A percentile compares a stretch with the other conserved stretches of the same genome.
These are phyloP conservation scores for Diabrotica virgifera DNA, from an alignment of 1,140 invertebrate genomes.

Conservation along the genomic window DNA sequence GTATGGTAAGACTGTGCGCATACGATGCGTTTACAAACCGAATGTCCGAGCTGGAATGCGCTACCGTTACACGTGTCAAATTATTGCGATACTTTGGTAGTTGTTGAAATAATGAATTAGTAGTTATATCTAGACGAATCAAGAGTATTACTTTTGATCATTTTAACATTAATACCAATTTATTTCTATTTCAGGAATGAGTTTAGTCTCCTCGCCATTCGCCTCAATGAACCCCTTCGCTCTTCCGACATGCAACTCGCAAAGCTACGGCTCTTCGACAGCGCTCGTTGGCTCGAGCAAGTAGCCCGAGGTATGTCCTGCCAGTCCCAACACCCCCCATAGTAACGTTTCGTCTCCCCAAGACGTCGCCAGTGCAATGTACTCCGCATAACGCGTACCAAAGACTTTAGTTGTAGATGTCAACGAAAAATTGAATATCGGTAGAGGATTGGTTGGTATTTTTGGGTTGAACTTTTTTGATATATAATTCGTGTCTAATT, in stretches of 20 bases:
- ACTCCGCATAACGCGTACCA: slow-evolving; percentile 36
- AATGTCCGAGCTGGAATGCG: no score
- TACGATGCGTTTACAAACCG: no score
- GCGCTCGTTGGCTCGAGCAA: slow-evolving; percentile 80
- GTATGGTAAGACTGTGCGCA: no score
- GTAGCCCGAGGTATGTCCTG: slow-evolving; percentile 56
- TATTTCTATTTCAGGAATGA: slow-evolving; percentile 58
- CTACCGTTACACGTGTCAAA: no score
- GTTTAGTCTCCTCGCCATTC: slow-evolving; percentile 79
- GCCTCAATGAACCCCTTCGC: slow-evolving; percentile 86
- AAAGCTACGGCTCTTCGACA: slow-evolving; percentile 71
- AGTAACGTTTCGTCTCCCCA: slow-evolving; percentile 22
- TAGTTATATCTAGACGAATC: no score
- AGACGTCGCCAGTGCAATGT: slow-evolving; percentile 37
- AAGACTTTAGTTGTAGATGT: slow-evolving; percentile 2
- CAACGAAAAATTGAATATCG: background rate
- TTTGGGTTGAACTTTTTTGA: no score
- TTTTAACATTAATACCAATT: background rate
- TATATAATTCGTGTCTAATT: no score
- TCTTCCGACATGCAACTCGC: slow-evolving; percentile 81
- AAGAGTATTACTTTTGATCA: no score
- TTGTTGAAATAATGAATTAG: no score
- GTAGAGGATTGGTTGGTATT: background rate
- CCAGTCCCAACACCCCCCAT: slow-evolving; percentile 15
- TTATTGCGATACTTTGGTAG: no score